Conservation (phyloP, 2,113 vertebrate genomes). For the Peucedramus taeniatus region DNA sequence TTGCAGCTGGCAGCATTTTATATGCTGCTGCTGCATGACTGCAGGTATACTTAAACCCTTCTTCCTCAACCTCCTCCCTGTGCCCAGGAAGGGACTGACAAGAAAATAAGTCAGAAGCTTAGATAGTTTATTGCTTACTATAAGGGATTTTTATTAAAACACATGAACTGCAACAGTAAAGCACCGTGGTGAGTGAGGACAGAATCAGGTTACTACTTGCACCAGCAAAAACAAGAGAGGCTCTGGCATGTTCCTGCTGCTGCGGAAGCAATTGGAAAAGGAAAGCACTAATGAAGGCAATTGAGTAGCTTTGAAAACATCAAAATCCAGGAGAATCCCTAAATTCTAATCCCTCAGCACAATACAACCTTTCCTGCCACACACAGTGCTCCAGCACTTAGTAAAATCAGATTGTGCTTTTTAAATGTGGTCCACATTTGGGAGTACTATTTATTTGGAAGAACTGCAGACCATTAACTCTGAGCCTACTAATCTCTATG, state of each 20-base stretch:
- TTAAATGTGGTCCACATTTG: not conserved
- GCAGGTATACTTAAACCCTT: not conserved
- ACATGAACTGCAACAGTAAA: not conserved
- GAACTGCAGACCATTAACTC: not conserved
- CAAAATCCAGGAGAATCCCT: not conserved
- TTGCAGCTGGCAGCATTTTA: slow-evolving; percentile 12
- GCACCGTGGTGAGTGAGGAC: not conserved
- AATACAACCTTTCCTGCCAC: not conserved
- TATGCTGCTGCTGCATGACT: not conserved
- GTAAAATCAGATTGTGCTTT: not conserved
- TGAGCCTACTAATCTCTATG: not conserved
- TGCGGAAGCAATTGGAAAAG: not conserved
- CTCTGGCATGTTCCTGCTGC: not conserved
- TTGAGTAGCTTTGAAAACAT: not conserved
- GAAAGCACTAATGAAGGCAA: not conserved
- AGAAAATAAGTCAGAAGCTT: not conserved
- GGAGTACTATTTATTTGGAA: not conserved
- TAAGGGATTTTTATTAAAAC: slow-evolving; percentile 1
- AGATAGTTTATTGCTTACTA: not conserved
- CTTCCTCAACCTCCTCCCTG: not conserved
- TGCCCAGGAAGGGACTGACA: not conserved
- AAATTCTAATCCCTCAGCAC: not conserved
- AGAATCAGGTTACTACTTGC: not conserved
- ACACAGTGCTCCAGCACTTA: not conserved
- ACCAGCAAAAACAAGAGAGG: not conserved